Evolutionary conservation across 1,140 invertebrate species (phyloP).

Genomic region (Arion vulgaris): DNA sequence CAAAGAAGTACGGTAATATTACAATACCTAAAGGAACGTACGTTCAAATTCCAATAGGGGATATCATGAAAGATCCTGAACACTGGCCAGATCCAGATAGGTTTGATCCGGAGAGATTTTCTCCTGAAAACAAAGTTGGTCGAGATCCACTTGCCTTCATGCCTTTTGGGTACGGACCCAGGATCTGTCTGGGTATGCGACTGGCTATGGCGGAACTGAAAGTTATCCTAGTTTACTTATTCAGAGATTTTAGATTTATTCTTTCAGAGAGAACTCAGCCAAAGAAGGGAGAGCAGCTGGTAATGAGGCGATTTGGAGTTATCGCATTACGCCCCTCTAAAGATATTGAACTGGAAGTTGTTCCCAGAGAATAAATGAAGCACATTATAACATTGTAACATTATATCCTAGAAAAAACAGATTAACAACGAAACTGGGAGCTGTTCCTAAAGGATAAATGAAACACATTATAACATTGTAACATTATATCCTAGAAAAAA

Average conservation of each 20-base stretch:
- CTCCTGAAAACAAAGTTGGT: conserved; percentile 38
- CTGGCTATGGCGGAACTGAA: conserved; percentile 64
- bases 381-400: too few species aligned
- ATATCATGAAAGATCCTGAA: conserved; percentile 83
- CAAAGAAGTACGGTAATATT: conserved; percentile 49
- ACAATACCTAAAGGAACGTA: conserved; percentile 74
- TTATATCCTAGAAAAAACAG: too few species aligned
- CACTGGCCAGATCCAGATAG: conserved; percentile 81
- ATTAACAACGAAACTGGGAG: too few species aligned
- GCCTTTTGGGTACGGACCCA: conserved; percentile 67
- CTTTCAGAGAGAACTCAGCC: conserved; percentile 30
- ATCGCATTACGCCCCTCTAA: neutral
- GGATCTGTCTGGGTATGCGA: conserved; percentile 72
- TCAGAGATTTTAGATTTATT: conserved; percentile 43
- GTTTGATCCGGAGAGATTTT: conserved; percentile 78
- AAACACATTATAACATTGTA: too few species aligned
- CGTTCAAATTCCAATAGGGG: conserved; percentile 84
- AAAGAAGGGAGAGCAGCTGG: neutral
- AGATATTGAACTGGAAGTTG: neutral
- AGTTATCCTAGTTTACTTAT: conserved; percentile 44
- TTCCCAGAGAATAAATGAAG: neutral
- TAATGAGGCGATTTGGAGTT: neutral
- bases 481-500: too few species aligned
- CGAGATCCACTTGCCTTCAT: conserved; percentile 49
- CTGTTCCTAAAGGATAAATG: too few species aligned